Percentiles rank a stretch among this genome's conserved stretches.
phyloP scores from a whole-genome alignment of 2,797 vertebrate genomes.

The Gouania willdenowi region DNA sequence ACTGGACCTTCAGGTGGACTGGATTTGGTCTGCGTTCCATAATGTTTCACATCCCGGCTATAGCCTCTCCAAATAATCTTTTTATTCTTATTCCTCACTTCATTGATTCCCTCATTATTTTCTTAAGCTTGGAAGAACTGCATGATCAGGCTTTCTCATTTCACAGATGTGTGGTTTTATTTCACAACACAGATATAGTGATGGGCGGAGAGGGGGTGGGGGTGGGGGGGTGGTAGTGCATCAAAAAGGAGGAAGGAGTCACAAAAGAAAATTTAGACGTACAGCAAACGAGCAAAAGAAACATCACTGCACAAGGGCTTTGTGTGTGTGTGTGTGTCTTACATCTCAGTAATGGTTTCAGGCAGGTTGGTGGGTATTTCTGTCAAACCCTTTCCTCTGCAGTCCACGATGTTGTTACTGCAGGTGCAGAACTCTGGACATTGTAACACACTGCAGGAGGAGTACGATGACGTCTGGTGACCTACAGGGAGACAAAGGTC shows the following conservation, averaged over 20 bases:
- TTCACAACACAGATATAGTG: constrained; percentile 35
- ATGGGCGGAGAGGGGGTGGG: no score
- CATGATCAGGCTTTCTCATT: constrained; percentile 70
- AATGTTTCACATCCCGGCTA: constrained; percentile 24
- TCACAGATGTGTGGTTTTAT: constrained; percentile 69
- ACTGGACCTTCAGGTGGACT: no score
- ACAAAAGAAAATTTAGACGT: constrained; percentile 17
- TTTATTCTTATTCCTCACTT: constrained; percentile 30
- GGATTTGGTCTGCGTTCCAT: constrained; percentile 10
- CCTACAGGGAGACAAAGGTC: constrained; percentile 68
- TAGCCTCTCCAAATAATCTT: constrained; percentile 52
- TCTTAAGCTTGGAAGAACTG: constrained; percentile 55
- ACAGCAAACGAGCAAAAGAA: constrained; percentile 24
- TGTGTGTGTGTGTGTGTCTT: constrained; percentile 43
- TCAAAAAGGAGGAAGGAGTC: constrained; percentile 37
- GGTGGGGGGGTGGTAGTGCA: constrained; percentile 28
- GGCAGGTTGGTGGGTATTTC: constrained; percentile 97
- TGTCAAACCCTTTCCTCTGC: constrained; percentile 90
- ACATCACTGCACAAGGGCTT: constrained; percentile 28
- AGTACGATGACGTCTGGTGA: constrained; percentile 84
- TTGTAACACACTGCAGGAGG: constrained; percentile 93
- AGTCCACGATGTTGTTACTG: constrained; percentile 98
- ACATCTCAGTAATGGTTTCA: constrained; percentile 98
- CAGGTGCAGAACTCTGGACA: constrained; percentile 93
- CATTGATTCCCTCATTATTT: constrained; percentile 55